Percentiles rank a stretch among this genome's conserved stretches.
Evolutionary conservation across 2,888 invertebrate genomes (phyloP).

Genomic region (Trichopoda pennipes): DNA sequence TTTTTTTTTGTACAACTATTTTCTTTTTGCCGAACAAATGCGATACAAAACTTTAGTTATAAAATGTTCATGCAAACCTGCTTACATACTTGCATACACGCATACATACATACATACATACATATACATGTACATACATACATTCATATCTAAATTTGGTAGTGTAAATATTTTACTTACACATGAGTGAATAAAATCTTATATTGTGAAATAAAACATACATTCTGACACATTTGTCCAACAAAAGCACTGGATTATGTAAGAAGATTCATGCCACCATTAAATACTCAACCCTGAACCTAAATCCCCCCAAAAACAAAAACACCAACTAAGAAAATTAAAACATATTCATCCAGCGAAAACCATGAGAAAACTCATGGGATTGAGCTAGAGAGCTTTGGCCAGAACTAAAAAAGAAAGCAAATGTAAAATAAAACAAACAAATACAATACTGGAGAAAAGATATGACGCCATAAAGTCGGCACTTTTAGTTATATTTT

Average conservation of each 20-base stretch:
- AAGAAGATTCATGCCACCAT: constrained; percentile 35
- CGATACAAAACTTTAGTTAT: not conserved
- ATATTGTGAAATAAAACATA: not conserved
- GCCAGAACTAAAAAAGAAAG: constrained; percentile 30
- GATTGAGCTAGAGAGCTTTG: constrained; percentile 17
- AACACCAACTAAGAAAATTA: not conserved
- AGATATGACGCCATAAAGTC: constrained; percentile 56
- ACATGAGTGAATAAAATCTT: constrained; percentile 15
- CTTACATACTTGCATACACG: too few species aligned
- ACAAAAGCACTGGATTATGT: constrained; percentile 22
- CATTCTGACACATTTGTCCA: not conserved
- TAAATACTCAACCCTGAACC: constrained; percentile 30
- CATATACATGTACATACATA: too few species aligned
- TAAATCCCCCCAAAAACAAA: constrained; percentile 8
- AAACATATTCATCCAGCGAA: constrained; percentile 26
- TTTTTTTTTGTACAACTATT: too few species aligned
- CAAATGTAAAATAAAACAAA: constrained; percentile 7
- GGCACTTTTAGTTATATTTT: constrained; percentile 59
- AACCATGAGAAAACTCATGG: constrained; percentile 34
- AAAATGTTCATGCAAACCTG: not conserved
- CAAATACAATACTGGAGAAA: constrained; percentile 5
- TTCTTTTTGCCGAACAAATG: too few species aligned
- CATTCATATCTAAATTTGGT: not conserved
- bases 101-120: too few species aligned
- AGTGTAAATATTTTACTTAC: constrained; percentile 12